A percentile compares a stretch with the other conserved stretches of the same genome.
Evolutionary conservation across 2,888 invertebrate species (phyloP).

Genomic region (Dione juno): DNA sequence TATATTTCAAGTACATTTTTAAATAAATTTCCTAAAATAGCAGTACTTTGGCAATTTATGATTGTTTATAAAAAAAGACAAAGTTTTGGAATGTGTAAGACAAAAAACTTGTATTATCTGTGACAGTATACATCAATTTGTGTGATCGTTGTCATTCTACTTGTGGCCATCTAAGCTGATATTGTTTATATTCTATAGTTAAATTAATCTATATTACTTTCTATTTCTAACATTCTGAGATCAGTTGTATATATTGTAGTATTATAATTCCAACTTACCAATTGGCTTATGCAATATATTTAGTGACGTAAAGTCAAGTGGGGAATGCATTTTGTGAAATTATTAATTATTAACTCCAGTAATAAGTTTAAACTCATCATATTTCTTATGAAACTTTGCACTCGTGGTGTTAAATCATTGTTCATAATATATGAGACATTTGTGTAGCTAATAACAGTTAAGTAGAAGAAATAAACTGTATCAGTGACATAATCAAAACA

Average conservation of each 20-base stretch:
- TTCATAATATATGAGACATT: not conserved
- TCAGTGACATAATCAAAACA: not conserved
- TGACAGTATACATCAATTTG: not conserved
- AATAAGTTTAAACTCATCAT: not conserved
- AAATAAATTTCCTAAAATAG: no score
- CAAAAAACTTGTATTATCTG: not conserved
- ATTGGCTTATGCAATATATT: not conserved
- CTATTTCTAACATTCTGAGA: not conserved
- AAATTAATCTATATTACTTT: no score
- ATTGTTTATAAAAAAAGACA: conserved; percentile 1
- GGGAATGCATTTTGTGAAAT: not conserved
- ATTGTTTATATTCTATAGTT: not conserved
- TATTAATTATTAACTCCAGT: not conserved
- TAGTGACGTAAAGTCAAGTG: not conserved
- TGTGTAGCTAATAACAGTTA: conserved; percentile 3
- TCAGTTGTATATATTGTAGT: not conserved
- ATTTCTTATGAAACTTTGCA: not conserved
- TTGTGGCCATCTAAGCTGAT: not conserved
- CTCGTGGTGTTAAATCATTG: not conserved
- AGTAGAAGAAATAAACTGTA: not conserved
- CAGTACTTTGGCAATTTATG: not conserved
- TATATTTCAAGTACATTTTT: not conserved
- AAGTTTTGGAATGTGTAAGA: not conserved
- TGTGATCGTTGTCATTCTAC: not conserved
- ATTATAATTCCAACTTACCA: not conserved